Evolutionary conservation across 2,888 invertebrate species (phyloP), one percentile per base, ranked within the genome.

Genomic region (Argynnis bischoffii): DNA sequence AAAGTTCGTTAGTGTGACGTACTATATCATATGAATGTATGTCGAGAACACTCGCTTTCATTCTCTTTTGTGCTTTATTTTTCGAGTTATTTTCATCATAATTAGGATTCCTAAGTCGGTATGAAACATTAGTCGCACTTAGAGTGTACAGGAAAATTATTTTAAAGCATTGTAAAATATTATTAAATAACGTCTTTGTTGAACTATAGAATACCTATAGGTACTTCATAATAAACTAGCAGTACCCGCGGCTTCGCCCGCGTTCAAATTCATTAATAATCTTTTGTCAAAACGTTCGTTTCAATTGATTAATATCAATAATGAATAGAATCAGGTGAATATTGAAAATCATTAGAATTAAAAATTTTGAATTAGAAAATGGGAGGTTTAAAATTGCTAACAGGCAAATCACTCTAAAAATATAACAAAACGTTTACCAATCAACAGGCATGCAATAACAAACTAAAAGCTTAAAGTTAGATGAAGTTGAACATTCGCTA

Each of bases 21-120:
- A 60, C 51, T 54, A 48, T 56, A 48, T 60, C 61, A 63, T 61
- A 54, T 57, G 64, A 51, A 67, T 70, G 67, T 70, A 53, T 70
- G 70, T 70, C 70, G 65, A 65, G 70, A 67, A 53, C 35, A 50
- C 57, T 65, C 57, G 70, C 54, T 63, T 67, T 67, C 63, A 61
- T 61, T 21, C 48, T 63, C 63, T 63, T 67, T 70, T 65, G 65
- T 70, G 48, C 67, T 67, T 63, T 67, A 67, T 64, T 60, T 50
- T 59, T 55, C 55, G 16, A 21, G 64, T 56, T 69, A 65, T 60
- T 68, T 54, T 54, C 63, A 50, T 54, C 63, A 50, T 65, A 65
- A 70, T 68, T 63, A 70, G 63, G 47, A 54, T 61, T 67, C 35
- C 60, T 64, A 47, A 59, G 15, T 53, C 51, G 26, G 14, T 46